phyloP scores from a whole-genome alignment of 2,113 vertebrate genomes.

The Eleginops maclovinus region DNA sequence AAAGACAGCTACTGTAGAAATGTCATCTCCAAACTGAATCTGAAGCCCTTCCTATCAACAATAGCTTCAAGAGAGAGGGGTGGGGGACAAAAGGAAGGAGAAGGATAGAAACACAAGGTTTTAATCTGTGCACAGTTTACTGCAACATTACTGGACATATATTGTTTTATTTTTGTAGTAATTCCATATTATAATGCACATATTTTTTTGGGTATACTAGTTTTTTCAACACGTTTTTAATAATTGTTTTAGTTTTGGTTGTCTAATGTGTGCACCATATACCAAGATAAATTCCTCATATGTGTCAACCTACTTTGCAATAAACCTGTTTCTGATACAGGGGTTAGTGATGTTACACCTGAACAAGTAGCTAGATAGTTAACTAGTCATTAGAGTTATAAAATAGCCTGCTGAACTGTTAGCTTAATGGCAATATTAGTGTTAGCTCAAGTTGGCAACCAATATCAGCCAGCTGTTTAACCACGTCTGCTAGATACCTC shows the following conservation, averaged over 20 bases:
- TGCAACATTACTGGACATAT: no score
- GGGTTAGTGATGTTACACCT: background rate
- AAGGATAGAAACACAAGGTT: background rate
- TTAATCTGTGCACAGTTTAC: no score
- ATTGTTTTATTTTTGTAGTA: no score
- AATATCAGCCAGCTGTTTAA: background rate
- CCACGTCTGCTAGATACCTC: no score
- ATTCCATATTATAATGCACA: no score
- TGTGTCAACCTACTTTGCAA: no score
- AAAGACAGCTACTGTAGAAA: slow-evolving; percentile 36
- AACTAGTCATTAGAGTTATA: background rate
- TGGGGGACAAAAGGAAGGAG: background rate
- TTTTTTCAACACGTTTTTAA: no score
- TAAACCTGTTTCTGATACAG: no score
- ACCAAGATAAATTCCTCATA: no score
- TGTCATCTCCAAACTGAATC: slow-evolving; percentile 30
- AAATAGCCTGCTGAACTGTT: background rate
- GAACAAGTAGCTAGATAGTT: background rate
- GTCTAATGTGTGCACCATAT: no score
- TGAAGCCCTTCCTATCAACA: background rate
- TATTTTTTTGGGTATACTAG: no score
- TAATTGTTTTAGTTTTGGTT: no score
- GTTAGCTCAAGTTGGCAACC: background rate
- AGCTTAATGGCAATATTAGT: background rate
- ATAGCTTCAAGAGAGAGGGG: background rate